Conservation (phyloP, 1,140 invertebrate species). For the Cydia splendana region DNA sequence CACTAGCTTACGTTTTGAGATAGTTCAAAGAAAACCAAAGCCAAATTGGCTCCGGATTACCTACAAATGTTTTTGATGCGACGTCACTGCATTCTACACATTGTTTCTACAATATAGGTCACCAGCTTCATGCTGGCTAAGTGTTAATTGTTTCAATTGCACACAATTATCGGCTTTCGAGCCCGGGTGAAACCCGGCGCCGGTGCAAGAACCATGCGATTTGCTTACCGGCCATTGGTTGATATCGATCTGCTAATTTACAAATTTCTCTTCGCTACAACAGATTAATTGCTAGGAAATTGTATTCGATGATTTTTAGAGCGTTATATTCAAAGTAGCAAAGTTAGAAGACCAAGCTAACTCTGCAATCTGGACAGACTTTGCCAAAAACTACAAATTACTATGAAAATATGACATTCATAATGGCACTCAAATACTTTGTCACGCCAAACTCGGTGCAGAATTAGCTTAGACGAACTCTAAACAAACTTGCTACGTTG, state of each 20-base stretch:
- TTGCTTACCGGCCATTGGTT: slow-evolving; percentile 38
- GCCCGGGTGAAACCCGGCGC: slow-evolving; percentile 49
- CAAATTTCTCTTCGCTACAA: slow-evolving; percentile 1
- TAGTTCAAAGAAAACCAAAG: too few species aligned
- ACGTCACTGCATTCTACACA: not conserved
- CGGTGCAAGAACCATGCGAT: slow-evolving; percentile 47
- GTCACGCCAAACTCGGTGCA: too few species aligned
- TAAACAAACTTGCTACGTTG: too few species aligned
- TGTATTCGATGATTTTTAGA: not conserved
- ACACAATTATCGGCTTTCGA: slow-evolving; percentile 57
- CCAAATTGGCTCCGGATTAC: too few species aligned
- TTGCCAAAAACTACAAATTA: too few species aligned
- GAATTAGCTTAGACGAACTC: too few species aligned
- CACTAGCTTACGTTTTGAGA: too few species aligned
- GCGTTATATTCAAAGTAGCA: not conserved
- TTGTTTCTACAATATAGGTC: not conserved
- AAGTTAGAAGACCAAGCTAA: not conserved
- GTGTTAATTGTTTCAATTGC: slow-evolving; percentile 30
- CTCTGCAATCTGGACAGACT: too few species aligned
- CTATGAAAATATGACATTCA: too few species aligned
- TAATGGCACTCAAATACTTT: too few species aligned
- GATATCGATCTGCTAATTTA: slow-evolving; percentile 31
- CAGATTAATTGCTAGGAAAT: not conserved
- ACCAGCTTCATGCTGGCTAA: slow-evolving; percentile 1
- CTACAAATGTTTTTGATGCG: not conserved